Percentiles rank a stretch among this genome's conserved stretches.
phyloP scores from a whole-genome alignment of 2,888 invertebrate species.

The Deilephila elpenor region DNA sequence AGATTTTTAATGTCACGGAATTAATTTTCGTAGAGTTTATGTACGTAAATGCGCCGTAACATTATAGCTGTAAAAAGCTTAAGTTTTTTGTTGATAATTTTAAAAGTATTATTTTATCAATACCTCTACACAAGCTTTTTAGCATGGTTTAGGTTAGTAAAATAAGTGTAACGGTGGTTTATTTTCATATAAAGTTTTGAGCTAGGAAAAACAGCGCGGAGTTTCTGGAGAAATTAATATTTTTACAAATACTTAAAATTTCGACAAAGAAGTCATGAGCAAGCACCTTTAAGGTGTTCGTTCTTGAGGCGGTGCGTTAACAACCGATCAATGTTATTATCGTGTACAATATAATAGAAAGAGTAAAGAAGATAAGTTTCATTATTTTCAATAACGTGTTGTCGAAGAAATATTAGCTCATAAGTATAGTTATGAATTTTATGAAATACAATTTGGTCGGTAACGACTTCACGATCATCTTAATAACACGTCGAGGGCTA shows the following conservation, averaged over 20 bases:
- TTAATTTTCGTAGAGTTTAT: background rate
- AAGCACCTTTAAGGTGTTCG: background rate
- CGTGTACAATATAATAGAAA: constrained; percentile 41
- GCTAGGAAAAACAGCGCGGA: no score
- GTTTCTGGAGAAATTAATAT: no score
- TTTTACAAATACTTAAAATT: no score
- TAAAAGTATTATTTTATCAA: no score
- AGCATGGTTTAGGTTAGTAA: no score
- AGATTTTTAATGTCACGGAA: constrained; percentile 9
- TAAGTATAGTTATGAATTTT: constrained; percentile 82
- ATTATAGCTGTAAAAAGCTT: background rate
- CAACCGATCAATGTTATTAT: constrained; percentile 52
- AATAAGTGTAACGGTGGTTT: no score
- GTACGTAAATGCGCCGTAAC: no score
- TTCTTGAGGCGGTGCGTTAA: constrained; percentile 29
- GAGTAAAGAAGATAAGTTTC: constrained; percentile 44
- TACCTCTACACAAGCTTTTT: no score
- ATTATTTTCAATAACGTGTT: constrained; percentile 78
- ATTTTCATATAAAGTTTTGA: no score
- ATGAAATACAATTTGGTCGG: constrained; percentile 81
- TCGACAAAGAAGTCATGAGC: background rate
- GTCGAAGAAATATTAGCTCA: constrained; percentile 80
- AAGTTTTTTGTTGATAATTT: no score
- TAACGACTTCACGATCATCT: constrained; percentile 82
- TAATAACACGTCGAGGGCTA: constrained; percentile 78